A percentile compares a stretch with the other conserved stretches of the same genome.
These are phyloP conservation scores for Adrianichthys oophorus DNA, from an alignment of 2,797 vertebrate species.

Conservation along the genomic window DNA sequence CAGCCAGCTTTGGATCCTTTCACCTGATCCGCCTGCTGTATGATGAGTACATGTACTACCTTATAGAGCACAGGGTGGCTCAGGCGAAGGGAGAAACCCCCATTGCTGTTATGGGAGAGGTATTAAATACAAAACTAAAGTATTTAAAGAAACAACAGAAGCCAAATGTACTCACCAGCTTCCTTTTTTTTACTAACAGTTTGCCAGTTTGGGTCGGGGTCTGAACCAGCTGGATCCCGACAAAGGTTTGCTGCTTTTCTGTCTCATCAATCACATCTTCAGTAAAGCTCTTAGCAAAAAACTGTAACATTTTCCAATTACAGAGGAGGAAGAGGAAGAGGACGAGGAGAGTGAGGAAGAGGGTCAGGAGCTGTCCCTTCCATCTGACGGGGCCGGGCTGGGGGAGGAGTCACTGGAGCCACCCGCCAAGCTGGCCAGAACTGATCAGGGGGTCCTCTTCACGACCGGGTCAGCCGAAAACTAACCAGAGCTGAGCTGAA, in stretches of 20 bases:
- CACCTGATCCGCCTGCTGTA: conserved; percentile 93
- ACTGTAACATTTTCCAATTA: conserved; percentile 8
- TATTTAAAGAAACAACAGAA: background rate
- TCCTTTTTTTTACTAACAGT: conserved; percentile 68
- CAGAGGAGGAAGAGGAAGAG: conserved; percentile 93
- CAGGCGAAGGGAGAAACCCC: conserved; percentile 92
- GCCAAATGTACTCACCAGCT: conserved; percentile 16
- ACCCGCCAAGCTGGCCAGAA: conserved; percentile 87
- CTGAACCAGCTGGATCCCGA: conserved; percentile 88
- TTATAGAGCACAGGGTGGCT: conserved; percentile 92
- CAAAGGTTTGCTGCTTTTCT: conserved; percentile 75
- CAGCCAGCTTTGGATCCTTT: conserved; percentile 93
- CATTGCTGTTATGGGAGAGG: conserved; percentile 96
- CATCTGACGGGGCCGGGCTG: conserved; percentile 71
- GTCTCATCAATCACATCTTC: background rate
- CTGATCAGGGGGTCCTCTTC: conserved; percentile 86
- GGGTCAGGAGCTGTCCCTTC: conserved; percentile 84
- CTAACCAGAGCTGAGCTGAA: conserved; percentile 51
- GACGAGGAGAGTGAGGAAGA: conserved; percentile 92
- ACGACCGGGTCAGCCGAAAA: conserved; percentile 72
- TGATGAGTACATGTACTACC: conserved; percentile 96
- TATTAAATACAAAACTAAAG: conserved; percentile 51
- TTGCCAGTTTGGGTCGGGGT: conserved; percentile 88
- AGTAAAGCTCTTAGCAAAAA: background rate
- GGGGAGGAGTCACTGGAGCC: conserved; percentile 87